Conservation (phyloP, 2,113 vertebrate species). For the Ptyas mucosa region DNA sequence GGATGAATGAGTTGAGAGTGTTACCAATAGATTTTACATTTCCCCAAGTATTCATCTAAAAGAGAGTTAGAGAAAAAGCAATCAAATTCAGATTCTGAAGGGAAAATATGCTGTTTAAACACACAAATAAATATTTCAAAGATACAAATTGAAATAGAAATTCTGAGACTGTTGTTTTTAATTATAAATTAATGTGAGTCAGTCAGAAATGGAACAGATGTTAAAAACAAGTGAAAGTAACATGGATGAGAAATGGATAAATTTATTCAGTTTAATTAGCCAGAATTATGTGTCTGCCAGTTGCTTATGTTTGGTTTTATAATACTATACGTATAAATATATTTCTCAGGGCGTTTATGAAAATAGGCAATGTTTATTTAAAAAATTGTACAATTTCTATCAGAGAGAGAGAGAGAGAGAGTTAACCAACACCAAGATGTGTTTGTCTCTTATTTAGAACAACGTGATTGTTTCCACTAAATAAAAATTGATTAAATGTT, state of each 20-base stretch:
- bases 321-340: background rate
- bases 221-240: background rate
- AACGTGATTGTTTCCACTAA: background rate
- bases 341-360: background rate
- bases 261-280: background rate
- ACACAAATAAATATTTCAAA: background rate
- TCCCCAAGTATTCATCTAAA: background rate
- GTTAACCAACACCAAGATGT: background rate
- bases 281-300: background rate
- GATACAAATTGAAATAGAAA: background rate
- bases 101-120: background rate
- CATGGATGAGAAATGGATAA: background rate
- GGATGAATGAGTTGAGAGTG: background rate
- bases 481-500: background rate
- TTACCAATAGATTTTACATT: background rate
- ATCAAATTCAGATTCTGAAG: background rate
- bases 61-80: background rate
- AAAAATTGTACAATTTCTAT: background rate
- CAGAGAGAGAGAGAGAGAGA: background rate
- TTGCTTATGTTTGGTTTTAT: background rate
- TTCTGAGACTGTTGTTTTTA: background rate
- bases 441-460: background rate
- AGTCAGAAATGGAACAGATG: background rate
- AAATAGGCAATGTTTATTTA: background rate
- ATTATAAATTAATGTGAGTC: background rate